phyloP scores from a whole-genome alignment of 1,140 invertebrate species.

The Eriocheir sinensis region DNA sequence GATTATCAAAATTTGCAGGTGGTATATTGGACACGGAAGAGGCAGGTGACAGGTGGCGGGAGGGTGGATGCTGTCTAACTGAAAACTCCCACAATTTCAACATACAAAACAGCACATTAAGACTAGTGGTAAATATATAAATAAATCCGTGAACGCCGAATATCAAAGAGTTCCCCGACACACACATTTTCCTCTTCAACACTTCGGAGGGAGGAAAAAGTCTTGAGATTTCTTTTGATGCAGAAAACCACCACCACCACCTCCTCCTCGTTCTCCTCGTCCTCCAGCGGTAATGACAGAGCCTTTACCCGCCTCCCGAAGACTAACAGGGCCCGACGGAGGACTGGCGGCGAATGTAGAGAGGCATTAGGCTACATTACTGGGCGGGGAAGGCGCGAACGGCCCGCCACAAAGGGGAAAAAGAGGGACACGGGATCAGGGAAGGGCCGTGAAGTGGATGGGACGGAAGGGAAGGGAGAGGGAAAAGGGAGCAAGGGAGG shows the following conservation, averaged over 20 bases:
- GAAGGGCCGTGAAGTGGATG: not conserved
- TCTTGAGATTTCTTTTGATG: too few species aligned
- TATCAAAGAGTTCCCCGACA: not conserved
- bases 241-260: not conserved
- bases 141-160: too few species aligned
- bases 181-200: too few species aligned
- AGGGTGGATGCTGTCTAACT: too few species aligned
- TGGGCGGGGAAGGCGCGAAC: not conserved
- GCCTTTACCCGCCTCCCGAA: not conserved
- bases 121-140: too few species aligned
- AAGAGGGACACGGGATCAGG: too few species aligned
- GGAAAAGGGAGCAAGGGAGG: not conserved
- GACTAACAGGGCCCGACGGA: not conserved
- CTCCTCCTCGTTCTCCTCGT: not conserved
- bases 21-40: too few species aligned
- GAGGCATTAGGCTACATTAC: not conserved
- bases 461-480: not conserved
- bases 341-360: not conserved
- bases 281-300: not conserved
- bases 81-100: too few species aligned
- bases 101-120: too few species aligned
- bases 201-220: too few species aligned
- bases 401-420: not conserved
- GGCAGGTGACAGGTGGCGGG: too few species aligned
- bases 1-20: too few species aligned